phyloP scores from a whole-genome alignment of 2,113 vertebrate species.

The Neolamprologus fasciatus region DNA sequence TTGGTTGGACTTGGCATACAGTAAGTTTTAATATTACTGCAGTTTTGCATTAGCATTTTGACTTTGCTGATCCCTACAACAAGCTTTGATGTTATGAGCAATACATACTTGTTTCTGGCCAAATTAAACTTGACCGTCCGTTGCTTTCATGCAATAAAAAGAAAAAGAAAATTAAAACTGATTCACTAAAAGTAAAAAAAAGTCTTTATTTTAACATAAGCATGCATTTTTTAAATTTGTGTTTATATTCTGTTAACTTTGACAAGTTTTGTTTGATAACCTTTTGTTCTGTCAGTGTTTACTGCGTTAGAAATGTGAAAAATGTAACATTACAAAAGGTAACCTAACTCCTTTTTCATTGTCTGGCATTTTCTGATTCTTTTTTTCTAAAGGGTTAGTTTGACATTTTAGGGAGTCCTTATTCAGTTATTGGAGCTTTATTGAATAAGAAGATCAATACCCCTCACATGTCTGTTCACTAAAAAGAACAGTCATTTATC shows the following conservation, averaged over 20 bases:
- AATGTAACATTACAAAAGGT: not conserved
- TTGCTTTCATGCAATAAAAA: not conserved
- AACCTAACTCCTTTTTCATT: not conserved
- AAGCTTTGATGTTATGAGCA: not conserved
- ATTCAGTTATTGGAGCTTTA: not conserved
- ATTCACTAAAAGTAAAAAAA: not conserved
- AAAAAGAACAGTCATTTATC: not conserved
- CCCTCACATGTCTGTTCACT: not conserved
- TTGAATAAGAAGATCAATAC: not conserved
- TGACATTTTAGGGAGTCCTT: not conserved
- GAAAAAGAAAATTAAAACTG: not conserved
- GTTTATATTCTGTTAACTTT: not conserved
- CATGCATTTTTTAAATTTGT: not conserved
- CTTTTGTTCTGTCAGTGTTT: not conserved
- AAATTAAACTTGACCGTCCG: fast-evolving
- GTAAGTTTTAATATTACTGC: not conserved
- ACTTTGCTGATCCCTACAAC: not conserved
- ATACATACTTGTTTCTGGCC: not conserved
- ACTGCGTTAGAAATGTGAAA: not conserved
- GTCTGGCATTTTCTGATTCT: not conserved
- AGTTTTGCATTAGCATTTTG: not conserved
- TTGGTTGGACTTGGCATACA: not conserved
- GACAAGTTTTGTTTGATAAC: not conserved
- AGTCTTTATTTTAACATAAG: not conserved
- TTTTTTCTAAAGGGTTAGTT: not conserved